Percentiles rank a stretch among this genome's conserved stretches.
Evolutionary conservation across 2,797 vertebrate species (phyloP).

Genomic region (Argentina silus): DNA sequence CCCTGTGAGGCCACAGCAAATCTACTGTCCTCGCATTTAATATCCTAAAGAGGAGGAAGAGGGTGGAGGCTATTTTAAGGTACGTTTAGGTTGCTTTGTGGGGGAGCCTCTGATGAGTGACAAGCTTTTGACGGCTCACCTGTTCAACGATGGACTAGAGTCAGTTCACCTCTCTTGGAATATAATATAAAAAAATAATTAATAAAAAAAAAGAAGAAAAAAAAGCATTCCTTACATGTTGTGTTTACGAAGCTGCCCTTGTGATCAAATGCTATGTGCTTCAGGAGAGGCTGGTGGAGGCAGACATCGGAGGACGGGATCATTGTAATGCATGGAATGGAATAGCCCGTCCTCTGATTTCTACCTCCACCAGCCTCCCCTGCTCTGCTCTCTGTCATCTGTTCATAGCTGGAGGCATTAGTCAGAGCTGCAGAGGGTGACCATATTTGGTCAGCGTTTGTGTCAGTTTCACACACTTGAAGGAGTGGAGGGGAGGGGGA

Average conservation of each 20-base stretch:
- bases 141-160: too few relatives aligned
- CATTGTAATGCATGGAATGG: too few relatives aligned
- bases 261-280: neutral
- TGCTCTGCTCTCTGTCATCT: neutral
- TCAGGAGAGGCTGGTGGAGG: too few relatives aligned
- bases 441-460: neutral
- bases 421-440: neutral
- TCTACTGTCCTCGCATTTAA: neutral
- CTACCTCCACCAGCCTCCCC: too few relatives aligned
- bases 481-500: neutral
- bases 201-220: too few relatives aligned
- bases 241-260: neutral
- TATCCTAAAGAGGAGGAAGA: neutral
- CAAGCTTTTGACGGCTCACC: neutral
- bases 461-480: neutral
- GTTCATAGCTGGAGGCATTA: neutral
- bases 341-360: too few relatives aligned
- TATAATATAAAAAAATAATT: too few relatives aligned
- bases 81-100: neutral
- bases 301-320: too few relatives aligned
- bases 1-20: neutral
- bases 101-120: neutral
- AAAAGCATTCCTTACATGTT: too few relatives aligned
- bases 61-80: neutral
- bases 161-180: neutral